Conservation (phyloP, 2,797 vertebrate genomes). For the Pseudocheirus occidentalis region DNA sequence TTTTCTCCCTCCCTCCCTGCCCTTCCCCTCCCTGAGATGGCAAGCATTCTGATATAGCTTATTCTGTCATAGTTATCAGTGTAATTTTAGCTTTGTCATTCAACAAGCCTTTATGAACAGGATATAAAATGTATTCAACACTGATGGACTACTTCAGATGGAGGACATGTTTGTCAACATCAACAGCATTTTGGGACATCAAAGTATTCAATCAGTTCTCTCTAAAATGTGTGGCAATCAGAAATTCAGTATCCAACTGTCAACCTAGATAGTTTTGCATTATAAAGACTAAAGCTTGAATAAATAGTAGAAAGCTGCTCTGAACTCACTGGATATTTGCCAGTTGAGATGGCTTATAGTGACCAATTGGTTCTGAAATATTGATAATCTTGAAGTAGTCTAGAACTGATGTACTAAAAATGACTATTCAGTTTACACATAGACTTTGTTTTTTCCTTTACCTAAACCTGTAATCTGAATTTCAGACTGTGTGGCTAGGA, state of each 20-base stretch:
- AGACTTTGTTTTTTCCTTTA: not conserved
- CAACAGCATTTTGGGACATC: not conserved
- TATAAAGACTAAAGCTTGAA: not conserved
- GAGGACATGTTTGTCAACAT: not conserved
- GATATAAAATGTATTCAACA: not conserved
- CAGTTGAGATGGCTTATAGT: too few relatives aligned
- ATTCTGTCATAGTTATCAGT: constrained; percentile 1
- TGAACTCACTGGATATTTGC: not conserved
- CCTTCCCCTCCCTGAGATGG: not conserved
- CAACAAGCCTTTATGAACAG: not conserved
- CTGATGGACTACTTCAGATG: not conserved
- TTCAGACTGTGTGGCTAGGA: not conserved
- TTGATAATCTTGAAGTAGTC: not conserved
- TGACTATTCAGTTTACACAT: not conserved
- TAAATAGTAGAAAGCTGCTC: not conserved
- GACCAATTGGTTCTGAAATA: not conserved
- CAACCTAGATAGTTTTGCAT: not conserved
- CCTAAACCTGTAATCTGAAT: not conserved
- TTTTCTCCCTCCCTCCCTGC: too few relatives aligned
- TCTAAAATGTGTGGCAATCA: not conserved
- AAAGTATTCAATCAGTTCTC: not conserved
- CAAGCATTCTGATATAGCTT: too few relatives aligned
- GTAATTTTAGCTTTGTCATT: not conserved
- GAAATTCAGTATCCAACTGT: not conserved
- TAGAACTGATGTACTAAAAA: not conserved